Percentiles rank a stretch among this genome's conserved stretches.
Evolutionary conservation across 2,797 vertebrate genomes (phyloP).

Genomic region (Macropodus opercularis): DNA sequence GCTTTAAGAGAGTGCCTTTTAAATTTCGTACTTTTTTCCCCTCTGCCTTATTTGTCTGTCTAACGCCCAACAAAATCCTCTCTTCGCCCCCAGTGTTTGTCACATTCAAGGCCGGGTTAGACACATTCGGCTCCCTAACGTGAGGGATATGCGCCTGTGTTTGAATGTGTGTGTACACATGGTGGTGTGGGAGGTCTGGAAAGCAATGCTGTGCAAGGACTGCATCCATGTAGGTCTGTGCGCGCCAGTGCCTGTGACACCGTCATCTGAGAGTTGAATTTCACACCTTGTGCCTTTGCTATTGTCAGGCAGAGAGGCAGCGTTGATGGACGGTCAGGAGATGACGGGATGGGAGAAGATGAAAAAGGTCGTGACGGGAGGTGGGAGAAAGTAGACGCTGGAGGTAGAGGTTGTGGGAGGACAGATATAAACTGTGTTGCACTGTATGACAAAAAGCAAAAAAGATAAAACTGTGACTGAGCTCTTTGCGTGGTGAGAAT

Average conservation of each 20-base stretch:
- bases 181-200: not conserved
- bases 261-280: slow-evolving; percentile 56
- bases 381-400: slow-evolving; percentile 24
- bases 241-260: slow-evolving; percentile 7
- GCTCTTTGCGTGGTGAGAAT: not conserved
- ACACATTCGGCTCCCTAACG: slow-evolving; percentile 16
- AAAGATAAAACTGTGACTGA: not conserved
- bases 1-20: no score
- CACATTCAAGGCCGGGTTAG: slow-evolving; percentile 73
- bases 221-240: slow-evolving; percentile 42
- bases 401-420: slow-evolving; percentile 9
- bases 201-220: slow-evolving; percentile 35
- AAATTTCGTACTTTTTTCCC: no score
- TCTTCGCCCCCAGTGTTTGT: slow-evolving; percentile 60
- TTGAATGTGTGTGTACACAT: not conserved
- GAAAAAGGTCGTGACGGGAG: slow-evolving; percentile 43
- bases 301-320: slow-evolving; percentile 59
- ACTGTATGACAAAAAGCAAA: not conserved
- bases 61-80: slow-evolving; percentile 13
- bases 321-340: slow-evolving; percentile 68
- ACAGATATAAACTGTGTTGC: slow-evolving; percentile 1
- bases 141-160: slow-evolving; percentile 1
- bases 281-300: slow-evolving; percentile 64
- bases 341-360: slow-evolving; percentile 49
- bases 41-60: slow-evolving; percentile 17